phyloP scores from a whole-genome alignment of 2,888 invertebrate species.

The Zhuqinia jingwanae region DNA sequence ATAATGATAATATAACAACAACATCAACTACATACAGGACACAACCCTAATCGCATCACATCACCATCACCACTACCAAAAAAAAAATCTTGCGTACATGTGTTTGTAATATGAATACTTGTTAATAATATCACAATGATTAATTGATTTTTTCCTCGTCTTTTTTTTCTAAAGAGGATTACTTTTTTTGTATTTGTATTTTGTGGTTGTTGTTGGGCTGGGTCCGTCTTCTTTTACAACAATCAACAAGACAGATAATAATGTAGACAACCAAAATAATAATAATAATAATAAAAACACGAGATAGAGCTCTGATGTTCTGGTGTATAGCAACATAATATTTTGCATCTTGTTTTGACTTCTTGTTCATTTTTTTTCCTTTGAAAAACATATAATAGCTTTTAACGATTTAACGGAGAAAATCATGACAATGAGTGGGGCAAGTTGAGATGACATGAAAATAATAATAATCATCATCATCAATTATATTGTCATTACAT shows the following conservation, averaged over 20 bases:
- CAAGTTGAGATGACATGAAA: neutral
- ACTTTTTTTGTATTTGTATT: conserved; percentile 32
- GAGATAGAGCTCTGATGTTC: too few species aligned
- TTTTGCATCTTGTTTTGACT: neutral
- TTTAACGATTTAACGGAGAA: conserved; percentile 2
- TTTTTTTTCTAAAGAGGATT: conserved; percentile 35
- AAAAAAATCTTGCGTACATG: too few species aligned
- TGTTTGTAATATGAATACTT: too few species aligned
- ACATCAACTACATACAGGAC: conserved; percentile 23
- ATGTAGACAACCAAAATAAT: neutral
- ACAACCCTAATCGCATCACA: conserved; percentile 38
- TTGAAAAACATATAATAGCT: too few species aligned
- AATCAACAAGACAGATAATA: neutral
- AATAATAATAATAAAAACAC: neutral
- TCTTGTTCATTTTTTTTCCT: neutral
- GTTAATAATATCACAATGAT: conserved; percentile 35
- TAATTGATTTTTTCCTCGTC: conserved; percentile 43
- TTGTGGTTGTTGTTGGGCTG: conserved; percentile 30
- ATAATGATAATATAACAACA: neutral
- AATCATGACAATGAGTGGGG: conserved; percentile 7
- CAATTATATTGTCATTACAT: too few species aligned
- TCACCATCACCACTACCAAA: too few species aligned
- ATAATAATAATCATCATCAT: too few species aligned
- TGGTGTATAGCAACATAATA: too few species aligned
- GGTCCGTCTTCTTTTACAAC: conserved; percentile 21